Percentiles rank a stretch among this genome's conserved stretches.
Conservation (phyloP, 2,797 vertebrate genomes). For the Huso huso region DNA sequence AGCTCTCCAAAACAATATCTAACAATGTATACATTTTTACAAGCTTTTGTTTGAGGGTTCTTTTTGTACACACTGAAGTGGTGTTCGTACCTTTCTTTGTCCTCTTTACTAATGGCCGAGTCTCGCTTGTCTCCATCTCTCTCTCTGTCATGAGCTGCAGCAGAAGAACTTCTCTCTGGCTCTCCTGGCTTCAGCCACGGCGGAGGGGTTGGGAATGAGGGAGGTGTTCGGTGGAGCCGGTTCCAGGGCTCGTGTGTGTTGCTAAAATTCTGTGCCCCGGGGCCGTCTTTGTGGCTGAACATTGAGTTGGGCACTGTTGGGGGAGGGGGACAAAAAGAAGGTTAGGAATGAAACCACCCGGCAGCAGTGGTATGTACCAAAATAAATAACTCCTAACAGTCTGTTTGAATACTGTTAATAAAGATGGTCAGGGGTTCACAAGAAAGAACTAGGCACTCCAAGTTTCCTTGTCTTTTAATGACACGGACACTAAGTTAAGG, state of each 20-base stretch:
- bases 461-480: not conserved
- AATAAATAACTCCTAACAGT: too few species aligned
- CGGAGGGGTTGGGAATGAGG: constrained; percentile 95
- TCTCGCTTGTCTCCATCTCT: constrained; percentile 79
- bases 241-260: constrained; percentile 93
- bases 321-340: constrained; percentile 44
- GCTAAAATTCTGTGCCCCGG: constrained; percentile 68
- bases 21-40: too few species aligned
- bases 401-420: too few species aligned
- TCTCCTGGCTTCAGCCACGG: constrained; percentile 96
- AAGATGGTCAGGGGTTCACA: not conserved
- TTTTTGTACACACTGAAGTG: too few species aligned
- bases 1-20: too few species aligned
- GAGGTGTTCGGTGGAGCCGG: constrained; percentile 91
- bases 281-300: constrained; percentile 93
- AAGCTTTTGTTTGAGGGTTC: too few species aligned
- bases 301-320: constrained; percentile 82
- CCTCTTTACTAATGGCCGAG: constrained; percentile 79
- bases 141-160: constrained; percentile 86
- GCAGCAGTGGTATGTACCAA: not conserved
- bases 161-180: constrained; percentile 83
- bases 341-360: constrained; percentile 37
- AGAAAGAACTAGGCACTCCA: not conserved
- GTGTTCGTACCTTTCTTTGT: constrained; percentile 81
- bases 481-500: not conserved